Conservation (phyloP, 2,113 vertebrate genomes). For the Microcebus ravelobensis region DNA sequence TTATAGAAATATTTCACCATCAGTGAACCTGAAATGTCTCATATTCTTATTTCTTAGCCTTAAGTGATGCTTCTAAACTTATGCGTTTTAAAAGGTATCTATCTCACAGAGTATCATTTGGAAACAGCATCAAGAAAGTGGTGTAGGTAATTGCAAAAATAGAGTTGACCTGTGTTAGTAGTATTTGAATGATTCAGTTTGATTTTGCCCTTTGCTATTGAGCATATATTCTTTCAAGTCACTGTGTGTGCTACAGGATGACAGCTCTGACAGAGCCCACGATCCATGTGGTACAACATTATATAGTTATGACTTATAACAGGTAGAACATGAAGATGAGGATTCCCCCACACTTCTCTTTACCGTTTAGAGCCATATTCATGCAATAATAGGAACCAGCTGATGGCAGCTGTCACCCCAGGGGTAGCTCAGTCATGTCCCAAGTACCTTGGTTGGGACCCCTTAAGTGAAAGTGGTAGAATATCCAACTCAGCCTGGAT, state of each 20-base stretch:
- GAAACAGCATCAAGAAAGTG: constrained; percentile 7
- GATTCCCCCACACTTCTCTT: not conserved
- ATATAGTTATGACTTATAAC: not conserved
- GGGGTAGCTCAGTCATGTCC: not conserved
- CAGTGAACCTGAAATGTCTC: not conserved
- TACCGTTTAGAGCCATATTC: not conserved
- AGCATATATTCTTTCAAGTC: constrained; percentile 14
- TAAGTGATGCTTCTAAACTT: constrained; percentile 25
- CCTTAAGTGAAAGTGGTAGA: not conserved
- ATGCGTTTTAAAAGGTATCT: not conserved
- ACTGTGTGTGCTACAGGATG: not conserved
- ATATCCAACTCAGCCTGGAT: not conserved
- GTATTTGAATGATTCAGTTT: constrained; percentile 10
- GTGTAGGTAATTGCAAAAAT: constrained; percentile 21
- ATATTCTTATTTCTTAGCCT: not conserved
- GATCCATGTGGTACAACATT: not conserved
- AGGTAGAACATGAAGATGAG: not conserved
- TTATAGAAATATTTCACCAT: not conserved
- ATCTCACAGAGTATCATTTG: not conserved
- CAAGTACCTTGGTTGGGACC: not conserved
- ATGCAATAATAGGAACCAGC: not conserved
- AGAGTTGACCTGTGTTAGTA: not conserved
- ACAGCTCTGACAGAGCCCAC: not conserved
- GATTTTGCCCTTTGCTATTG: constrained; percentile 10
- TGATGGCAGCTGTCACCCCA: not conserved